A percentile compares a stretch with the other conserved stretches of the same genome.
phyloP scores from a whole-genome alignment of 2,113 vertebrate species.

The Paradisaea rubra region DNA sequence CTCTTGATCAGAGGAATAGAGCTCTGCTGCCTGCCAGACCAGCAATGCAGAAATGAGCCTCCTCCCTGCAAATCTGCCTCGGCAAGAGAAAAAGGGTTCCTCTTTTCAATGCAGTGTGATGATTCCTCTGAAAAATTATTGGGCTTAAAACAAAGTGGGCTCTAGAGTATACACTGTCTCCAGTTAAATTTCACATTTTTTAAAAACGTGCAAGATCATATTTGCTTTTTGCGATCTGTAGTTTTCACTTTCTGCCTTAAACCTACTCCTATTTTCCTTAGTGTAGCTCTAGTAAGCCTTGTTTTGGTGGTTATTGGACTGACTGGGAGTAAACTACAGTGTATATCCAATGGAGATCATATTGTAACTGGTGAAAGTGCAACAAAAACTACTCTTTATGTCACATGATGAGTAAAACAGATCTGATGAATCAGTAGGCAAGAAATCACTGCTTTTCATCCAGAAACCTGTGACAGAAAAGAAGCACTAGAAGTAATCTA shows the following conservation, averaged over 20 bases:
- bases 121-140: neutral
- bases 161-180: neutral
- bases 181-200: neutral
- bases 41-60: slow-evolving; percentile 75
- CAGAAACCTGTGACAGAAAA: neutral
- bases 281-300: neutral
- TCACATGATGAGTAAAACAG: neutral
- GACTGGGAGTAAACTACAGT: neutral
- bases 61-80: slow-evolving; percentile 38
- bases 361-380: neutral
- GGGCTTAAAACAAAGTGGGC: neutral
- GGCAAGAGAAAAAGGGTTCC: slow-evolving; percentile 43
- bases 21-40: slow-evolving; percentile 65
- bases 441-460: neutral
- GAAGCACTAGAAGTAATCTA: neutral
- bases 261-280: neutral
- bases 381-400: neutral
- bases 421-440: neutral
- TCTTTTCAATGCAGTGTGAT: neutral
- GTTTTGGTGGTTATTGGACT: neutral
- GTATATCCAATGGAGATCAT: neutral
- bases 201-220: neutral
- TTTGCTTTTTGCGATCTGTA: neutral
- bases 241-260: neutral
- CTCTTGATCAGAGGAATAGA: slow-evolving; percentile 73